Conservation (phyloP, 2,888 invertebrate species). For the Tigriopus californicus region DNA sequence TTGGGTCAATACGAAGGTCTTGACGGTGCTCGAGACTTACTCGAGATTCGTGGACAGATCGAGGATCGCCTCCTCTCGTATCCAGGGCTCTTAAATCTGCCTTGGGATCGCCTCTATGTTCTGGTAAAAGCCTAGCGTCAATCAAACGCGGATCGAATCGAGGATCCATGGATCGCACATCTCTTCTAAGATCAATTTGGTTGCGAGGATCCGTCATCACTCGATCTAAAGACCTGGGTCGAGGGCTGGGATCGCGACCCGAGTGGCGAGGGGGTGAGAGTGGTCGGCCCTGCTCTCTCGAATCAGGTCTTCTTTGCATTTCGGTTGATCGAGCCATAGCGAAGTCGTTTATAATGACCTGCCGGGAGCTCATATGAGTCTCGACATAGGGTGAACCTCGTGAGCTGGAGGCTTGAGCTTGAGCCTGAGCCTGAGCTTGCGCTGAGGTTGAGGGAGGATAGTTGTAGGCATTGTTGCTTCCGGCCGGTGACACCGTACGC, state of each 20-base stretch:
- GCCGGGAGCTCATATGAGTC: conserved; percentile 2
- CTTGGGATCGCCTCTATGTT: conserved; percentile 13
- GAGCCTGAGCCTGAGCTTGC: not conserved
- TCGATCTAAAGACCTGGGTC: not conserved
- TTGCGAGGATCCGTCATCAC: conserved; percentile 1
- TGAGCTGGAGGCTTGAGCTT: not conserved
- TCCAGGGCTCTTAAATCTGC: conserved; percentile 4
- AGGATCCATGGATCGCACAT: not conserved
- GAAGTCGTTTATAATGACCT: conserved; percentile 9
- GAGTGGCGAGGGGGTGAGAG: not conserved
- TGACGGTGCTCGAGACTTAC: not conserved
- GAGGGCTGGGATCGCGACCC: not conserved
- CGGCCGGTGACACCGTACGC: not conserved
- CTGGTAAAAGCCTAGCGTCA: not conserved
- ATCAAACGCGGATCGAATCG: not conserved
- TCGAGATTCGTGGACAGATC: not conserved
- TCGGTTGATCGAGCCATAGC: conserved; percentile 10
- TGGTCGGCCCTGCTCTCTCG: not conserved
- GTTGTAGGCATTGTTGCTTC: not conserved
- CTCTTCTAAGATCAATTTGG: not conserved
- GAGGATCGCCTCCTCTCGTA: not conserved
- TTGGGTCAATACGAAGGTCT: not conserved
- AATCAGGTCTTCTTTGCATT: conserved; percentile 13
- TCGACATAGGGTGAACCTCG: not conserved
- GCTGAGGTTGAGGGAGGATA: not conserved